A percentile compares a stretch with the other conserved stretches of the same genome.
Evolutionary conservation across 1,140 invertebrate genomes (phyloP).

Genomic region (Trichogramma pretiosum): DNA sequence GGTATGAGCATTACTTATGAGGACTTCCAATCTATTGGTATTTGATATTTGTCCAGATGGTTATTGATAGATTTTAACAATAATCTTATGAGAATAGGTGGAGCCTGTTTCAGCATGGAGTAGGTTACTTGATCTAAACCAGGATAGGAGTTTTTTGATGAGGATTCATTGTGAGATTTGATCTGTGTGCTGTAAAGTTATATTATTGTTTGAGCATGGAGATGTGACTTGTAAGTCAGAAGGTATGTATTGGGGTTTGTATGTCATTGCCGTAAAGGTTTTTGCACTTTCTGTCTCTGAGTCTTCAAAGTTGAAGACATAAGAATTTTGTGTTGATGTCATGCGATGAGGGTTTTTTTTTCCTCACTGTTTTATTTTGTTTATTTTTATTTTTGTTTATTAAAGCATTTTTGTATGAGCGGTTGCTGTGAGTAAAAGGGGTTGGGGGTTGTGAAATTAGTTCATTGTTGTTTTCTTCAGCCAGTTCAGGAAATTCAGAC

Average conservation of each 20-base stretch:
- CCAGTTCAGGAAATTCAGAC: not conserved
- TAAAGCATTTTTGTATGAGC: not conserved
- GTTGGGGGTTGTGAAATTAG: not conserved
- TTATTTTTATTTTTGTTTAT: not conserved
- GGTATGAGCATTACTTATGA: conserved; percentile 10
- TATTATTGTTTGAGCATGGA: too few species aligned
- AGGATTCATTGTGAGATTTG: too few species aligned
- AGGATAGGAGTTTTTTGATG: not conserved
- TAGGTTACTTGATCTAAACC: conserved; percentile 2
- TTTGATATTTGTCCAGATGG: not conserved
- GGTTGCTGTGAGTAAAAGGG: not conserved
- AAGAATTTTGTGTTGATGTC: not conserved
- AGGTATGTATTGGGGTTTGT: too few species aligned
- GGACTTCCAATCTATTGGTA: conserved; percentile 4
- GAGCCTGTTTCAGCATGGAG: not conserved
- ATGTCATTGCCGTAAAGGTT: too few species aligned
- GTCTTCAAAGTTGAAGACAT: not conserved
- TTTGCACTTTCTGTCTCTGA: too few species aligned
- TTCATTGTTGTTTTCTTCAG: too few species aligned
- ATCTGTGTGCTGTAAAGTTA: too few species aligned
- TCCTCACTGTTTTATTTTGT: not conserved
- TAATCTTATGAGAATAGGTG: not conserved
- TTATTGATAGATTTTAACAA: not conserved
- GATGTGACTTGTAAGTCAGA: too few species aligned
- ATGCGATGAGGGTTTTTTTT: not conserved